These are phyloP conservation scores for Odontomachus brunneus DNA, from an alignment of 1,140 invertebrate species.

Conservation along the genomic window DNA sequence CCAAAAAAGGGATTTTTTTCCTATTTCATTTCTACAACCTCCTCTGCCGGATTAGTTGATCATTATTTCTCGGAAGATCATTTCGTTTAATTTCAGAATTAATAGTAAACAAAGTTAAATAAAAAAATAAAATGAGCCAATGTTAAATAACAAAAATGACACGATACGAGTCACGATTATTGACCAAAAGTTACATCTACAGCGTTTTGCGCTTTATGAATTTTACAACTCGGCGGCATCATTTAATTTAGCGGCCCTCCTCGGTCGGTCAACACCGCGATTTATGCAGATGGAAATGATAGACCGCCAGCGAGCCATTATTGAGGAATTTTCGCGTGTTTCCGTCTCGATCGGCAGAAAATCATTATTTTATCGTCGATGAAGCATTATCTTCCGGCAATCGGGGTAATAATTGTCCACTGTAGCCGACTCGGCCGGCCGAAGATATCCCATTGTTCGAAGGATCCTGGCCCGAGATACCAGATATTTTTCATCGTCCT, in stretches of 20 bases:
- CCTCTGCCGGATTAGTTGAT: too few relatives aligned
- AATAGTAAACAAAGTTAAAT: too few relatives aligned
- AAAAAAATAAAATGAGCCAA: too few relatives aligned
- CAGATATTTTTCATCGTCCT: conserved; percentile 78
- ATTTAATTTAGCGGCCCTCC: conserved; percentile 59
- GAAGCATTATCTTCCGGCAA: conserved; percentile 74
- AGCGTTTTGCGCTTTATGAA: conserved; percentile 5
- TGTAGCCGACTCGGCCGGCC: conserved; percentile 66
- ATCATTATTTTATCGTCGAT: conserved; percentile 74
- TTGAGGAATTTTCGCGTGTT: conserved; percentile 68
- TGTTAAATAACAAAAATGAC: too few relatives aligned
- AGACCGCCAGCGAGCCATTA: conserved; percentile 54
- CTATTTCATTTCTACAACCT: too few relatives aligned
- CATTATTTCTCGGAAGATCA: too few relatives aligned
- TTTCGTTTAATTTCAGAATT: too few relatives aligned
- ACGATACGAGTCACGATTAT: too few relatives aligned
- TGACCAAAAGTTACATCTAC: too few relatives aligned
- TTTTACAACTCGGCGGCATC: background rate
- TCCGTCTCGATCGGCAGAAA: conserved; percentile 64
- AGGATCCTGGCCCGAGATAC: conserved; percentile 78
- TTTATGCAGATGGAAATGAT: conserved; percentile 63
- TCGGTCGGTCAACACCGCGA: conserved; percentile 13
- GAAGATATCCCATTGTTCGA: conserved; percentile 80
- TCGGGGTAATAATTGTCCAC: conserved; percentile 77
- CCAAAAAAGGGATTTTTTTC: too few relatives aligned